phyloP scores from a whole-genome alignment of 2,797 vertebrate species.

The Glossophaga mutica region DNA sequence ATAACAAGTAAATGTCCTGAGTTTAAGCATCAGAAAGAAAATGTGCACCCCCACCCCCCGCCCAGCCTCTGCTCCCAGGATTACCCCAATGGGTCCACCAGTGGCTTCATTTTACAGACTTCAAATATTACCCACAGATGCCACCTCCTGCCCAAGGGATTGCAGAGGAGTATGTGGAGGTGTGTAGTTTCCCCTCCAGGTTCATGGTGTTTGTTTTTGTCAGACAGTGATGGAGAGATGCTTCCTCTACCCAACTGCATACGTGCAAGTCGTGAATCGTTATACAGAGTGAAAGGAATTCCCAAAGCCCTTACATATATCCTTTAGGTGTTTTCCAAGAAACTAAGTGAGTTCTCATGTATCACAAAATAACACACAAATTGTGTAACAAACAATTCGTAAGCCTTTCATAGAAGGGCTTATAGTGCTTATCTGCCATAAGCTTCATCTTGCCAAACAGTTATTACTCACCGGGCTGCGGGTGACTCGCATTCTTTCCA shows the following conservation, averaged over 20 bases:
- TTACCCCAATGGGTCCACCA: not conserved
- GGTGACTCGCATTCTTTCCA: constrained; percentile 36
- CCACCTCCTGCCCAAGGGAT: not conserved
- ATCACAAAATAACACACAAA: not conserved
- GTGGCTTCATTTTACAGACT: not conserved
- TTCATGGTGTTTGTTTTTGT: not conserved
- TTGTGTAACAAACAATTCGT: not conserved
- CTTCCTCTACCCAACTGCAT: not conserved
- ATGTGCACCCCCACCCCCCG: not conserved
- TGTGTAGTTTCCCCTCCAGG: not conserved
- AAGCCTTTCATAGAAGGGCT: not conserved
- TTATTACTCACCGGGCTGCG: constrained; percentile 57
- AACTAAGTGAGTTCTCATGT: not conserved
- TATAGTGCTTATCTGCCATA: not conserved
- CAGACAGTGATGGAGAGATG: not conserved
- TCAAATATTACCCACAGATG: not conserved
- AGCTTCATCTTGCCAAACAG: not conserved
- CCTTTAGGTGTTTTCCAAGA: not conserved
- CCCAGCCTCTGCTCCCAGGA: not conserved
- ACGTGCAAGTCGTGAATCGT: constrained; percentile 32
- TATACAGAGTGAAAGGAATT: constrained; percentile 21
- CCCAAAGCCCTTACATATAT: not conserved
- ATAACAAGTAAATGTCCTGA: not conserved
- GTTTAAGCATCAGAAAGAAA: not conserved
- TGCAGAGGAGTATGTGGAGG: not conserved